Evolutionary conservation across 2,797 vertebrate genomes (phyloP), one percentile per base, ranked within the genome.

Genomic region (Anisognathus igniventris): DNA sequence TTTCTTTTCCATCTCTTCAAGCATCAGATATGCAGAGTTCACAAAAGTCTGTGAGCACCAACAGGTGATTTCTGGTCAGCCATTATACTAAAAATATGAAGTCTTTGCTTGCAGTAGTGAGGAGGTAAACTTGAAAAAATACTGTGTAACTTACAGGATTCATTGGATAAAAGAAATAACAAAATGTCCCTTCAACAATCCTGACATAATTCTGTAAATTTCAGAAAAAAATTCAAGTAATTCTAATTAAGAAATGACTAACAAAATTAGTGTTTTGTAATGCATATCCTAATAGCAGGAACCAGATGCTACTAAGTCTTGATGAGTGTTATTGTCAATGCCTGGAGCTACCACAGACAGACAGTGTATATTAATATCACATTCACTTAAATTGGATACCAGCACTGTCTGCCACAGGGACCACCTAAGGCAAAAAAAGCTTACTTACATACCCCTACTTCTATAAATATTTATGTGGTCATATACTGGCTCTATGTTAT

Each of bases 231-330:
- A 51, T 9, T 51, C 33, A 77, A 84, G 61, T 33, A 45, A 18
- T 23, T 78, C 35, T 94, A 93, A 94, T 92, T 93, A 94, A 88
- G 75, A 93, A 83, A 62, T 88, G 67, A 71, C 79, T 86, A 91
- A 78, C 7, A 25, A 70, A 93, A 94, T 92, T 88, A 92, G 12
- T 62, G 44, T 90, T 65, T 88, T 67, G 21, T 31, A 92, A 62
- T 74, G 51, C 47, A 67, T 84, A 79, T 76, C 45, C 19, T 86
- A 87, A 94, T 54, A 94, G 66, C 75, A 93, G 53, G 40, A 95
- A 91, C 60, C 51, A 95, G 80, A 91, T 91, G 66, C 35, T 68
- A 30, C 64, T 84, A 90, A 86, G 47, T 92, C 86, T 91, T 88
- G 67, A 92, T 61, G 56, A 64, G 28, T 39, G 42, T 57, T 92